Conservation (phyloP, 2,113 vertebrate genomes). For the Prochilodus magdalenae region DNA sequence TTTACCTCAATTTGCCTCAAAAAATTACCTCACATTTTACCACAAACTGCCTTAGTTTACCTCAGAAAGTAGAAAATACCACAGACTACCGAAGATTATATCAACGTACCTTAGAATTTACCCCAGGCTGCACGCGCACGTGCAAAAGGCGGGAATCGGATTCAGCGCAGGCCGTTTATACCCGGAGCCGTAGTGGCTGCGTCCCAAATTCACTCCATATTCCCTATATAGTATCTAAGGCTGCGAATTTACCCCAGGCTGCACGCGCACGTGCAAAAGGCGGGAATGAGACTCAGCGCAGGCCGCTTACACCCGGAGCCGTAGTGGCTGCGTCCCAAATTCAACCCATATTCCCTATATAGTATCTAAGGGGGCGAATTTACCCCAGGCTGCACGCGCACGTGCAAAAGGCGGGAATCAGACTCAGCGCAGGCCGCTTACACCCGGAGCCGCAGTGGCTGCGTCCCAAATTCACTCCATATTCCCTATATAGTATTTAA, state of each 20-base stretch:
- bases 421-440: not conserved
- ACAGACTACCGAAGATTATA: not conserved
- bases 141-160: too few species aligned
- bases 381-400: not conserved
- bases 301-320: not conserved
- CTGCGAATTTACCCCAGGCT: not conserved
- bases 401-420: too few species aligned
- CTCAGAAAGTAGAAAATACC: not conserved
- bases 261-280: not conserved
- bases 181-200: not conserved
- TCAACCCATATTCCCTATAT: not conserved
- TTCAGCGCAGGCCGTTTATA: not conserved
- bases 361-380: not conserved
- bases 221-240: not conserved
- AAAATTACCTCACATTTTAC: too few species aligned
- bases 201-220: not conserved
- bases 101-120: not conserved
- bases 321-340: not conserved
- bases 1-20: too few species aligned
- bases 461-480: not conserved
- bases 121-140: not conserved
- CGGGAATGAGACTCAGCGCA: too few species aligned
- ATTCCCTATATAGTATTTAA: not conserved
- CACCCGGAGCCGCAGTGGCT: not conserved
- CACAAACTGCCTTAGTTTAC: too few species aligned